Conservation (phyloP, 2,888 invertebrate genomes). For the Metalampra italica region DNA sequence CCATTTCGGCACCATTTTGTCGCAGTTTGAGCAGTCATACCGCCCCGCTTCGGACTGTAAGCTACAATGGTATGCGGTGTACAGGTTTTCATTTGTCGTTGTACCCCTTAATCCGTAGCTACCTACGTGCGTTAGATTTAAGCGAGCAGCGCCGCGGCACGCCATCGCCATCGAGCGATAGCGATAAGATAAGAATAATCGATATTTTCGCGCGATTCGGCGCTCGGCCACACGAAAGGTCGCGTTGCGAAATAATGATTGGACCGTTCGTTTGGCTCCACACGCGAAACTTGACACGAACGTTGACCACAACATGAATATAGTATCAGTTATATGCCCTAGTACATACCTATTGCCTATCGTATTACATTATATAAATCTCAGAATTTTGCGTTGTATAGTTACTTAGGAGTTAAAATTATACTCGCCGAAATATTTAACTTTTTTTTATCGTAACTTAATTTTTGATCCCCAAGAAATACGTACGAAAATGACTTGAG, state of each 20-base stretch:
- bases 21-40: too few relatives aligned
- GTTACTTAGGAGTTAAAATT: too few relatives aligned
- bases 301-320: conserved; percentile 23
- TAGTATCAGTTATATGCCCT: background rate
- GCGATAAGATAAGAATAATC: conserved; percentile 61
- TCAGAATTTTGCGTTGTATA: too few relatives aligned
- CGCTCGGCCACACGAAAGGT: conserved; percentile 66
- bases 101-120: background rate
- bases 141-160: conserved; percentile 53
- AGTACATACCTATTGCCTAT: too few relatives aligned
- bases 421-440: too few relatives aligned
- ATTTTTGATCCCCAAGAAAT: too few relatives aligned
- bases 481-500: too few relatives aligned
- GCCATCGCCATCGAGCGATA: conserved; percentile 39
- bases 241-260: conserved; percentile 61
- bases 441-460: too few relatives aligned
- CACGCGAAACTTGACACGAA: conserved; percentile 37
- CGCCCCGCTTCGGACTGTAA: background rate
- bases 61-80: background rate
- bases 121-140: conserved; percentile 54
- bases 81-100: too few relatives aligned
- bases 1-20: too few relatives aligned
- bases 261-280: conserved; percentile 29
- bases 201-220: conserved; percentile 72
- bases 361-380: too few relatives aligned